Percentiles rank a stretch among this genome's conserved stretches.
These are phyloP conservation scores for Monopterus albus DNA, from an alignment of 2,113 vertebrate species.

Conservation along the genomic window DNA sequence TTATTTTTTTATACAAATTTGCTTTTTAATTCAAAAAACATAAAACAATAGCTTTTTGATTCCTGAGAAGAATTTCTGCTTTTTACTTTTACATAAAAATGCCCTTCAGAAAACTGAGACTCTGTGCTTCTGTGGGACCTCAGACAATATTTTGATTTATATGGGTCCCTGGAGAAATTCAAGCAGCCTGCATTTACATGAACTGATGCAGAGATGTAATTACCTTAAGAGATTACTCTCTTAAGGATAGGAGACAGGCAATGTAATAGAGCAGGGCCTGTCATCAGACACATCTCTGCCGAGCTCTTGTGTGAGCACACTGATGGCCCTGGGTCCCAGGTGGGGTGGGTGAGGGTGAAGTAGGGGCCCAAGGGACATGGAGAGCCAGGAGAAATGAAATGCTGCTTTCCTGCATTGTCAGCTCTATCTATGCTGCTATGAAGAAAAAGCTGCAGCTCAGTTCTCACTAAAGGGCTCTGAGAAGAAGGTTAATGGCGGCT, in stretches of 20 bases:
- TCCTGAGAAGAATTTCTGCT: background rate
- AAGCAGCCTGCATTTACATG: slow-evolving; percentile 74
- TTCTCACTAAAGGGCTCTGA: slow-evolving; percentile 35
- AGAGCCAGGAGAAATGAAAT: slow-evolving; percentile 46
- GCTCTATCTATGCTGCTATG: slow-evolving; percentile 57
- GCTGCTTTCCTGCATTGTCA: slow-evolving; percentile 56
- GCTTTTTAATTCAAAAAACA: slow-evolving; percentile 16
- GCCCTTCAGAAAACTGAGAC: background rate
- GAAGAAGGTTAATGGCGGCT: slow-evolving; percentile 31
- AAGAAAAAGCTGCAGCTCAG: slow-evolving; percentile 26
- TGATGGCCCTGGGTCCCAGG: slow-evolving; percentile 67
- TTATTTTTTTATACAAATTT: slow-evolving; percentile 36
- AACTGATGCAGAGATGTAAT: slow-evolving; percentile 85
- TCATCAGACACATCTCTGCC: slow-evolving; percentile 63
- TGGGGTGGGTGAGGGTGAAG: slow-evolving; percentile 56
- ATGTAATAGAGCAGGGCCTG: slow-evolving; percentile 59
- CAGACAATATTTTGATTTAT: slow-evolving; percentile 67
- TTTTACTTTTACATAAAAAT: slow-evolving; percentile 18
- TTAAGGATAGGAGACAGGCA: slow-evolving; percentile 78
- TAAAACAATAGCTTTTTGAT: slow-evolving; percentile 16
- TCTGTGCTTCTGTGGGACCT: slow-evolving; percentile 25
- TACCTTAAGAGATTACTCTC: slow-evolving; percentile 83
- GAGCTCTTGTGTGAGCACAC: slow-evolving; percentile 51
- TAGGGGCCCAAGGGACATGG: slow-evolving; percentile 39
- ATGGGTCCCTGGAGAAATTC: slow-evolving; percentile 72